Evolutionary conservation across 2,797 vertebrate genomes (phyloP).

Genomic region (Sebastes umbrosus): DNA sequence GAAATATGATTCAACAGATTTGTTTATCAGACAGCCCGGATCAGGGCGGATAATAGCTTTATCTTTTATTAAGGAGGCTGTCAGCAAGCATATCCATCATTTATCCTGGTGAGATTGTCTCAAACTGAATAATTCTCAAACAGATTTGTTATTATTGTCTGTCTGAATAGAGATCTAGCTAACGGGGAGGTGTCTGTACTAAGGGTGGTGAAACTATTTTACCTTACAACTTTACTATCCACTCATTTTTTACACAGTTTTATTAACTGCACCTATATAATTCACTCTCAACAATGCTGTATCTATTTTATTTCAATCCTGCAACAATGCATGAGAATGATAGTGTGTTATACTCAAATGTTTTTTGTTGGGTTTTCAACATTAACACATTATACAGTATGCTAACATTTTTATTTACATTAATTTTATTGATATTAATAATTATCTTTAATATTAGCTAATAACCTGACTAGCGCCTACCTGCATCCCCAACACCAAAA

Average conservation of each 20-base stretch:
- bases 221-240: not conserved
- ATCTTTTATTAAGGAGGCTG: conserved; percentile 60
- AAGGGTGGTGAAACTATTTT: not conserved
- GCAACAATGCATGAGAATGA: not conserved
- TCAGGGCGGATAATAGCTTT: conserved; percentile 39
- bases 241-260: conserved; percentile 9
- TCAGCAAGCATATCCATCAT: conserved; percentile 43
- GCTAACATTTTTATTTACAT: not conserved
- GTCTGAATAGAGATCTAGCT: conserved; percentile 2
- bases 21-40: conserved; percentile 47
- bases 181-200: not conserved
- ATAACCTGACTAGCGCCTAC: too few relatives aligned
- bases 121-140: conserved; percentile 10
- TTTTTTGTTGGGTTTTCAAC: not conserved
- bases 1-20: conserved; percentile 43
- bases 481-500: not conserved
- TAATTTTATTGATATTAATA: too few relatives aligned
- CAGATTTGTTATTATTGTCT: not conserved
- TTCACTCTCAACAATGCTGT: not conserved
- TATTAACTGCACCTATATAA: conserved; percentile 21
- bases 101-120: conserved; percentile 24
- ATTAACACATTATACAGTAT: not conserved
- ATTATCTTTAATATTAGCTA: too few relatives aligned
- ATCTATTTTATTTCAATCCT: conserved; percentile 3
- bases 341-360: not conserved